Evolutionary conservation across 2,888 invertebrate genomes (phyloP).

Genomic region (Nemurella pictetii): DNA sequence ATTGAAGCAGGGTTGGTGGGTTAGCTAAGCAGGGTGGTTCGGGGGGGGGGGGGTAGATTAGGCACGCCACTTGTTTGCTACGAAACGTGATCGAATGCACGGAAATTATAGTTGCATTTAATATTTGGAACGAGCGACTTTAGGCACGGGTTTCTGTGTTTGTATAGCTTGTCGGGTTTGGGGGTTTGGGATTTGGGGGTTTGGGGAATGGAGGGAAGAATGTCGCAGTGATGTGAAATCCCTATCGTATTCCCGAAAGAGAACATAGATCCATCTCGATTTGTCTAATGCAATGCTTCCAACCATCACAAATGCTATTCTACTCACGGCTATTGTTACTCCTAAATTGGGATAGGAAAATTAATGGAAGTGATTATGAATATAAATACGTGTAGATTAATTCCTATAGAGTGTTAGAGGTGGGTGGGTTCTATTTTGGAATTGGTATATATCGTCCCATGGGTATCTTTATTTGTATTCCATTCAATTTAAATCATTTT

Average conservation of each 20-base stretch:
- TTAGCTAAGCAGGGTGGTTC: too few relatives aligned
- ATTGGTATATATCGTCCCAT: not conserved
- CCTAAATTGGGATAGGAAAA: not conserved
- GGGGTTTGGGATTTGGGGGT: not conserved
- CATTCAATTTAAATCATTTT: not conserved
- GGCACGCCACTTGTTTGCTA: too few relatives aligned
- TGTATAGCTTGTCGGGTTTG: too few relatives aligned
- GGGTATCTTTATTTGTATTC: not conserved
- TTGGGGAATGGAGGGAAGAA: not conserved
- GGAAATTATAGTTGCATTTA: not conserved
- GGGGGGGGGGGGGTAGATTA: too few relatives aligned
- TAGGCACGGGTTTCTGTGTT: not conserved
- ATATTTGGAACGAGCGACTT: not conserved
- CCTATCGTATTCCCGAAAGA: not conserved
- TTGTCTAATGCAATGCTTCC: not conserved
- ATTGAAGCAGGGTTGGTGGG: too few relatives aligned
- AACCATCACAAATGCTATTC: not conserved
- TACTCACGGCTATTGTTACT: not conserved
- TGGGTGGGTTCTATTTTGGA: not conserved
- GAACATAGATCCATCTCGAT: not conserved
- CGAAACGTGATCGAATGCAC: too few relatives aligned
- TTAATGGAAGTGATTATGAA: not conserved
- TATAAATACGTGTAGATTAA: not conserved
- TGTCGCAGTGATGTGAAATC: not conserved
- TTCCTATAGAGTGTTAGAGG: not conserved